phyloP scores from a whole-genome alignment of 2,797 vertebrate genomes.

The Muscicapa striata region DNA sequence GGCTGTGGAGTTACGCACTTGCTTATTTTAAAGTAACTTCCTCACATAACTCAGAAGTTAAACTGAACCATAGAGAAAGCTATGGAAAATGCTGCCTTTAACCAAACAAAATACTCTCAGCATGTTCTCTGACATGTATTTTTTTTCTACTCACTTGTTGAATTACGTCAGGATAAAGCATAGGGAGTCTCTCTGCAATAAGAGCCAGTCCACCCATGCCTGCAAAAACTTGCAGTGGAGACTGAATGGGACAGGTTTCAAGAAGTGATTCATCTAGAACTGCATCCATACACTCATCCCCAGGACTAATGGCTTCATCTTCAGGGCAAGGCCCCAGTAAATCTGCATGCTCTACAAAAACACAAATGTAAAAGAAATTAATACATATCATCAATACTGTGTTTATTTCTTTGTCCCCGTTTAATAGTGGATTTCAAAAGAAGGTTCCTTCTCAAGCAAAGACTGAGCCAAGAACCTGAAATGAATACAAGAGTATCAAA shows the following conservation, averaged over 20 bases:
- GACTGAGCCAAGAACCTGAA: not conserved
- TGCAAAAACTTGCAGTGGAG: slow-evolving; percentile 96
- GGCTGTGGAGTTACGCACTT: not conserved
- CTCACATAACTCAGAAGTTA: not conserved
- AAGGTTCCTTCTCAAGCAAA: not conserved
- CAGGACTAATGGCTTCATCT: slow-evolving; percentile 89
- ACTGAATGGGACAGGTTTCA: slow-evolving; percentile 95
- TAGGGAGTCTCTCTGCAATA: slow-evolving; percentile 95
- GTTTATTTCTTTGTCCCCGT: not conserved
- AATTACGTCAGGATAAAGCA: slow-evolving; percentile 98
- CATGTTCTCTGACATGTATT: not conserved
- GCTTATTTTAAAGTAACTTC: not conserved
- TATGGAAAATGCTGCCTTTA: not conserved
- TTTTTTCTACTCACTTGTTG: slow-evolving; percentile 87
- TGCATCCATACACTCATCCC: slow-evolving; percentile 92
- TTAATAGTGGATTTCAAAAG: not conserved
- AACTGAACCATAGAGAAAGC: not conserved
- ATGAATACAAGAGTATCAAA: not conserved
- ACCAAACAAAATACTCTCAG: not conserved
- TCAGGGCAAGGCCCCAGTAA: slow-evolving; percentile 90
- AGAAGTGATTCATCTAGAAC: slow-evolving; percentile 91
- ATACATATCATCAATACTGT: not conserved
- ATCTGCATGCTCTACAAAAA: slow-evolving; percentile 87
- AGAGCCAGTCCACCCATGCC: slow-evolving; percentile 98
- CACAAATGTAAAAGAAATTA: not conserved